These are phyloP conservation scores for Amphipoea lucens DNA, from an alignment of 2,888 invertebrate species.

Conservation along the genomic window DNA sequence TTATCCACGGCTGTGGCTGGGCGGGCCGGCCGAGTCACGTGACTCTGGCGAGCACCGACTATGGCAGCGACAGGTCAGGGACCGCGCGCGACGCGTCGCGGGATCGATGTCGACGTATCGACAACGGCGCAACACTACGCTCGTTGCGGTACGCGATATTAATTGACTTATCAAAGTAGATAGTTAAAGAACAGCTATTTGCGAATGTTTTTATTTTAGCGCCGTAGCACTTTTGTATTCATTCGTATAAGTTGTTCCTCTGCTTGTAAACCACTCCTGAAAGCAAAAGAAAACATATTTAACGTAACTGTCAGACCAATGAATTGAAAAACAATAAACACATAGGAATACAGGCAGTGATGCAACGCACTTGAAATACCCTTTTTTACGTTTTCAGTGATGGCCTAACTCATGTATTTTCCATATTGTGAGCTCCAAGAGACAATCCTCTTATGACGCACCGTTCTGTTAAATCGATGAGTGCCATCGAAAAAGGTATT, in stretches of 20 bases:
- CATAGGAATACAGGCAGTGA: constrained; percentile 39
- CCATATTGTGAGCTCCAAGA: constrained; percentile 71
- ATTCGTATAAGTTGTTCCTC: constrained; percentile 81
- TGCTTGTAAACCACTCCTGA: constrained; percentile 86
- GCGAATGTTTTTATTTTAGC: constrained; percentile 79
- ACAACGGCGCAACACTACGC: constrained; percentile 79
- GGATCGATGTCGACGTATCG: constrained; percentile 79
- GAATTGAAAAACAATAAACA: background rate
- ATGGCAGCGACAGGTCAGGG: constrained; percentile 84
- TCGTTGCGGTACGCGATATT: constrained; percentile 73
- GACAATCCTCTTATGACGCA: constrained; percentile 74
- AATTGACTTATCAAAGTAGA: constrained; percentile 77
- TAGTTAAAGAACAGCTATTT: constrained; percentile 70
- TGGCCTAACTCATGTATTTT: constrained; percentile 8
- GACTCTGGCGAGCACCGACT: constrained; percentile 90
- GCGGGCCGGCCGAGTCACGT: constrained; percentile 89
- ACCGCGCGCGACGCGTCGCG: constrained; percentile 86
- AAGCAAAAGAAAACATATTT: constrained; percentile 76
- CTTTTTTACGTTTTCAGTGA: constrained; percentile 16
- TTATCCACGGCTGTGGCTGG: constrained; percentile 90
- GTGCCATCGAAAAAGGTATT: constrained; percentile 42
- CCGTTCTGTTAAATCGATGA: constrained; percentile 72
- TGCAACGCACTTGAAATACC: constrained; percentile 46
- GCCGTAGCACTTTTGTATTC: constrained; percentile 82
- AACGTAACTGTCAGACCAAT: constrained; percentile 16